Evolutionary conservation across 1,140 invertebrate genomes (phyloP).

Genomic region (Trypoxylus dichotomus): DNA sequence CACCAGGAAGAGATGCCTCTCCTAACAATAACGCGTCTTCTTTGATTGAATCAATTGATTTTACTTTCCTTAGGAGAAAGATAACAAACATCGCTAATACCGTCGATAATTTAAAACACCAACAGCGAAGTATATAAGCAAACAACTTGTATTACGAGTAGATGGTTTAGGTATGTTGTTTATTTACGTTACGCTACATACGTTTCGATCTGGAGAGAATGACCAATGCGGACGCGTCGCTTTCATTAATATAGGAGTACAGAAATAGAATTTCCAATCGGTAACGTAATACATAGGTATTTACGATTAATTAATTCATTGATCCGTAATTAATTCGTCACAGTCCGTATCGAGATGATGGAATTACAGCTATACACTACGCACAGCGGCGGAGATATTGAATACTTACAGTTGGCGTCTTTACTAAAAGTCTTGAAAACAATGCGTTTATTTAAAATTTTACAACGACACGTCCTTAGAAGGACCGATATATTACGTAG

Average conservation of each 20-base stretch:
- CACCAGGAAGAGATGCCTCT: not conserved
- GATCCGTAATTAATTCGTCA: not conserved
- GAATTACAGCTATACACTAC: not conserved
- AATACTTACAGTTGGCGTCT: too few relatives aligned
- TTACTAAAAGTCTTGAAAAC: too few relatives aligned
- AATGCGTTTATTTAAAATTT: too few relatives aligned
- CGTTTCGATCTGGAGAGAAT: not conserved
- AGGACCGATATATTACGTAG: too few relatives aligned
- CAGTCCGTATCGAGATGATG: not conserved
- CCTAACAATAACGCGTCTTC: not conserved
- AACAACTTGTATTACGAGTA: too few relatives aligned
- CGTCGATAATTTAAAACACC: not conserved
- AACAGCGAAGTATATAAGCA: not conserved
- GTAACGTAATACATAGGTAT: not conserved
- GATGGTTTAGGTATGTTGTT: not conserved
- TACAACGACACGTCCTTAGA: too few relatives aligned
- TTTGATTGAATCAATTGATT: not conserved
- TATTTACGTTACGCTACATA: not conserved
- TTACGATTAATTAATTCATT: constrained; percentile 13
- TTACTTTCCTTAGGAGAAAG: not conserved
- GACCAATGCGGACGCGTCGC: not conserved
- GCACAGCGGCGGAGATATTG: not conserved
- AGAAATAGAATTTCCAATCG: not conserved
- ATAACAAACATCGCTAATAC: constrained; percentile 1
- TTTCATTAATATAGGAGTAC: not conserved